These are phyloP conservation scores for Melitaea cinxia DNA, from an alignment of 1,140 invertebrate species.

Conservation along the genomic window DNA sequence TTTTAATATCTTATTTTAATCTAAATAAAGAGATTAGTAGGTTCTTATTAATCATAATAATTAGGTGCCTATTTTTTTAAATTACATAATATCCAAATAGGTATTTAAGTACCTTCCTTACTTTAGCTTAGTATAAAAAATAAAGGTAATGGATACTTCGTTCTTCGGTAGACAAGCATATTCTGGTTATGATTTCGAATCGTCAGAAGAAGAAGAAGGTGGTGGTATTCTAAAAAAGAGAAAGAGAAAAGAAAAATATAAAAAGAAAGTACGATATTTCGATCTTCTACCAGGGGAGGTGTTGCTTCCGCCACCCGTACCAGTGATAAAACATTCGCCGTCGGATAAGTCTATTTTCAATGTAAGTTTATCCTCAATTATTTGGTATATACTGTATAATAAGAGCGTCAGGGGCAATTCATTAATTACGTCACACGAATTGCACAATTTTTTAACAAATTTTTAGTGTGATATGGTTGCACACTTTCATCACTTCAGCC, in stretches of 20 bases:
- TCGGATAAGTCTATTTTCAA: constrained; percentile 66
- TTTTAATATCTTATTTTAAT: too few species aligned
- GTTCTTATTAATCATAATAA: too few species aligned
- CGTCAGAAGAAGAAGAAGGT: constrained; percentile 45
- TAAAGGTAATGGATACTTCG: neutral
- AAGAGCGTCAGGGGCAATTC: too few species aligned
- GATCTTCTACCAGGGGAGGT: constrained; percentile 61
- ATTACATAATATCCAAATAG: too few species aligned
- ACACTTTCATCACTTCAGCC: too few species aligned
- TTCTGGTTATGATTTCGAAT: constrained; percentile 43
- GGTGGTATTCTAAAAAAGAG: constrained; percentile 44
- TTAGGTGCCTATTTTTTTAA: too few species aligned
- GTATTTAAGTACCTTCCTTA: neutral
- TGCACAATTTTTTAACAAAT: too few species aligned
- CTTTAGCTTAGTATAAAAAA: neutral
- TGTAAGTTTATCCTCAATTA: constrained; percentile 40
- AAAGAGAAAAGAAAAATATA: constrained; percentile 31
- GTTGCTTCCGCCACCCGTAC: constrained; percentile 50
- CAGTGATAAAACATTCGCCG: constrained; percentile 59
- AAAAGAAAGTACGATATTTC: constrained; percentile 64
- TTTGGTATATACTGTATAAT: neutral
- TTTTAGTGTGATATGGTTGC: too few species aligned
- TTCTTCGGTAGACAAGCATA: constrained; percentile 31
- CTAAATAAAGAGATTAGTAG: too few species aligned
- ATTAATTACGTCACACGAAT: too few species aligned